Evolutionary conservation across 2,797 vertebrate species (phyloP).

Genomic region (Intellagama lesueurii): DNA sequence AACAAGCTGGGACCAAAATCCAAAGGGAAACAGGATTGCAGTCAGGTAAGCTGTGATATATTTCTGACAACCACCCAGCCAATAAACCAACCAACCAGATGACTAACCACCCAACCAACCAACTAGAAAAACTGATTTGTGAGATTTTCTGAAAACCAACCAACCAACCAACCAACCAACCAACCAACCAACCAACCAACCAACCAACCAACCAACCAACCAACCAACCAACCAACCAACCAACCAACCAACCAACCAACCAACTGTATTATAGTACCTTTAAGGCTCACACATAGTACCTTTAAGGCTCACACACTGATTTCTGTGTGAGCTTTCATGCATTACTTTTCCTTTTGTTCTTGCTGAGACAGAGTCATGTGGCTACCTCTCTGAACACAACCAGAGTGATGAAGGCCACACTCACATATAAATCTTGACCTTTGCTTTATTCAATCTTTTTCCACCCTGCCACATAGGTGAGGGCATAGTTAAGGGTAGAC

Average conservation of each 20-base stretch:
- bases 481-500: not conserved
- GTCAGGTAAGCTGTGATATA: not conserved
- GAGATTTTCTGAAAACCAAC: not conserved
- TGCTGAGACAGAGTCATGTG: too few species aligned
- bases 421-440: not conserved
- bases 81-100: not conserved
- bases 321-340: too few species aligned
- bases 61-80: not conserved
- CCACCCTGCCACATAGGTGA: not conserved
- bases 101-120: too few species aligned
- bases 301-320: too few species aligned
- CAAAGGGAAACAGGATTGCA: not conserved
- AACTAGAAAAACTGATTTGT: too few species aligned
- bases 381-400: too few species aligned
- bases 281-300: too few species aligned
- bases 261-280: not conserved
- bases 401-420: too few species aligned
- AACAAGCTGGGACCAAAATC: conserved; percentile 84
- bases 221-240: not conserved
- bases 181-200: not conserved
- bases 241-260: not conserved
- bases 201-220: not conserved
- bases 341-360: too few species aligned
- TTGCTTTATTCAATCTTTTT: not conserved
- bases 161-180: not conserved